Percentiles rank a stretch among this genome's conserved stretches.
Conservation (phyloP, 1,140 invertebrate species). For the Holotrichia oblita region DNA sequence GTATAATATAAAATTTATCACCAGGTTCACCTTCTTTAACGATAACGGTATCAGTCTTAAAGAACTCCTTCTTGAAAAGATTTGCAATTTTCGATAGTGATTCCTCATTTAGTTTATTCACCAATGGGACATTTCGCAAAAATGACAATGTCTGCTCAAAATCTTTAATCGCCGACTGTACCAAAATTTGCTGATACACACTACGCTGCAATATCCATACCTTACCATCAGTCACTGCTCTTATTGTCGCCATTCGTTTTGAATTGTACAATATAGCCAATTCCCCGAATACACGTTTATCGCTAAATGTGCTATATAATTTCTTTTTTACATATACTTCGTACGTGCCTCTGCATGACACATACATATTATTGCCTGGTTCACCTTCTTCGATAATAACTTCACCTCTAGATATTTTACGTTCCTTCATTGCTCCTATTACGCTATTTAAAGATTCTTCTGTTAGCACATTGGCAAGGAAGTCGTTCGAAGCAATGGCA, state of each 20-base stretch:
- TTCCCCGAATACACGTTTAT: slow-evolving; percentile 92
- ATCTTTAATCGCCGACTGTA: slow-evolving; percentile 80
- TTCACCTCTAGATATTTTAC: slow-evolving; percentile 6
- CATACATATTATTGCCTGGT: slow-evolving; percentile 78
- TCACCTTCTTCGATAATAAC: slow-evolving; percentile 47
- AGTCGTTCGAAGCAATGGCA: slow-evolving; percentile 39
- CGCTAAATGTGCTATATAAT: slow-evolving; percentile 79
- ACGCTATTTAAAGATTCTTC: slow-evolving; percentile 32
- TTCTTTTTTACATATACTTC: slow-evolving; percentile 86
- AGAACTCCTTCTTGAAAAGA: slow-evolving; percentile 88
- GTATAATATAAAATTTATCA: slow-evolving; percentile 97
- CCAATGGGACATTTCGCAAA: slow-evolving; percentile 81
- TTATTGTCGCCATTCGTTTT: slow-evolving; percentile 85
- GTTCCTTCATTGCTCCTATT: slow-evolving; percentile 40
- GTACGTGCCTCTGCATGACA: slow-evolving; percentile 84
- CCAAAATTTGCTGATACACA: slow-evolving; percentile 90
- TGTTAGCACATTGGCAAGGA: slow-evolving; percentile 34
- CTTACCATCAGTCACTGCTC: slow-evolving; percentile 81
- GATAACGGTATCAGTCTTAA: slow-evolving; percentile 84
- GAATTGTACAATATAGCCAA: slow-evolving; percentile 94
- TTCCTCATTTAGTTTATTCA: slow-evolving; percentile 81
- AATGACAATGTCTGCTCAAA: slow-evolving; percentile 86
- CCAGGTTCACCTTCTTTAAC: slow-evolving; percentile 87
- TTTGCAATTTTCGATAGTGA: slow-evolving; percentile 89
- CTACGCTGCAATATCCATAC: slow-evolving; percentile 88